Base-by-base conservation (phyloP, 2,113 vertebrate genomes). In the Circaetus cinerascens region DNA sequence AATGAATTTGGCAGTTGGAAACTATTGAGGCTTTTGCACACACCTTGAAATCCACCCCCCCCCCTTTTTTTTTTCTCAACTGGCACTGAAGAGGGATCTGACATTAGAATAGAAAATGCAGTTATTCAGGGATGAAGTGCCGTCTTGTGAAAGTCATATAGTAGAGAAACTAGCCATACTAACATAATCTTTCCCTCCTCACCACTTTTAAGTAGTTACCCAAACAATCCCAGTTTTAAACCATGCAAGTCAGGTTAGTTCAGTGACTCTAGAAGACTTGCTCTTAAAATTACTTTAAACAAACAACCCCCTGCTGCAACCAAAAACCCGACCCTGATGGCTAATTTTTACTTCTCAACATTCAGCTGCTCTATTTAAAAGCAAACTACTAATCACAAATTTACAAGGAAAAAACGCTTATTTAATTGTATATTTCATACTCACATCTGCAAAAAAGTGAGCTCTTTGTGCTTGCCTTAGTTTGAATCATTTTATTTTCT, bases 401-500 rank as follows among this genome's bases (percentile, higher is more conserved):
- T 76, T 60, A 72, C 9, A 72, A 86, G 48, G 45, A 27, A 51
- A 74, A 55, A 41, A 67, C 62, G 13, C 20, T 59, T n/a, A 81
- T 67, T 81, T 43, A 80, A 76, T 62, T 64, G 64, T 41, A 0
- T 60, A 40, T 73, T 93, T 95, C 51, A 96, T 97, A 95, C 99
- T 99, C 98, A 99, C 99, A 94, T 99, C 99, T 97, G 99, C 99
- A 95, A 99, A 99, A 98, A 99, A 99, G 98, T 99, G 99, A 71
- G 99, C 99, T 98, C 99, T 99, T 97, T 99, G 99, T 90, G 99
- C 99, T 98, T 99, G 99, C 98, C 99, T 99, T 92, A 99, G 97
- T 98, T 99, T 99, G 97, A 99, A 99, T 88, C 99, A 99, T 97
- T 99, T 99, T 97, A 99, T 99, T 99, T 99, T 99, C 98, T 99